Conservation (phyloP, 2,888 invertebrate species). For the Pyralis farinalis region DNA sequence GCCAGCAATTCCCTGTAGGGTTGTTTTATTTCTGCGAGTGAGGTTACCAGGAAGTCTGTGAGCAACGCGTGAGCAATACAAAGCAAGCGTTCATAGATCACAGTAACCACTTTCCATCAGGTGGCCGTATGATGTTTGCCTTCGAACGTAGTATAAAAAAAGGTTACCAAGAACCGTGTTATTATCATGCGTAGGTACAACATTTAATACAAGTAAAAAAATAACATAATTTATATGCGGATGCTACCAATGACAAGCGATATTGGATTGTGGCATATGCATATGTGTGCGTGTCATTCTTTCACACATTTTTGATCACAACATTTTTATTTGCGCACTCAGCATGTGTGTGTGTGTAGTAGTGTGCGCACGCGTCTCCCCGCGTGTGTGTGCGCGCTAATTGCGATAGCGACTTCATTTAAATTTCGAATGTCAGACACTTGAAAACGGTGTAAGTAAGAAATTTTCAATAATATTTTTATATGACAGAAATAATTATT, state of each 20-base stretch:
- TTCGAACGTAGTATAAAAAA: no score
- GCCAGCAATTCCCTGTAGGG: no score
- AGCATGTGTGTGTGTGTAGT: conserved; percentile 53
- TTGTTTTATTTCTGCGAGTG: no score
- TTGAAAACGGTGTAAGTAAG: conserved; percentile 45
- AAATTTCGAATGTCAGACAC: conserved; percentile 73
- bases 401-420: conserved; percentile 81
- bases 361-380: conserved; percentile 28
- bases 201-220: no score
- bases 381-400: conserved; percentile 54
- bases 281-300: conserved; percentile 62
- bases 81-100: no score
- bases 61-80: no score
- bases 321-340: conserved; percentile 68
- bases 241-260: conserved; percentile 73
- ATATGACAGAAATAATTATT: no score
- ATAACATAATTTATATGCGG: conserved; percentile 30
- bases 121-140: no score
- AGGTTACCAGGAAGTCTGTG: no score
- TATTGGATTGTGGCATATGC: conserved; percentile 69
- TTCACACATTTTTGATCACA: conserved; percentile 76
- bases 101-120: no score
- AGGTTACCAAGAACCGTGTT: no score
- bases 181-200: no score
- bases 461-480: conserved; percentile 24